Conservation (phyloP, 2,113 vertebrate species). For the Leucosticte australis region DNA sequence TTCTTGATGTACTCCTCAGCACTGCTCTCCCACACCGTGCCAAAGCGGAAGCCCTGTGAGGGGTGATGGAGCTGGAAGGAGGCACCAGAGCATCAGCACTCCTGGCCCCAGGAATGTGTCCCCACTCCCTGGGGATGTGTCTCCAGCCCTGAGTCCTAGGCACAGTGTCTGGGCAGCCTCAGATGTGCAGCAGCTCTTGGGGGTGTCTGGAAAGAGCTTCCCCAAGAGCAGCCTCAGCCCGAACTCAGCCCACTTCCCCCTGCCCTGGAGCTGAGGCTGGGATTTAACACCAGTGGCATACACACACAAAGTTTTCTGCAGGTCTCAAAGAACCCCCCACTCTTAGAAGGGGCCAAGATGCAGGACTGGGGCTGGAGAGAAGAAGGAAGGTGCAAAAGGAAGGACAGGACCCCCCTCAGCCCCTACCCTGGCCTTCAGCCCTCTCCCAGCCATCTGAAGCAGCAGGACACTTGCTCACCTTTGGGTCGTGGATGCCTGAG, state of each 20-base stretch:
- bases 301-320: neutral
- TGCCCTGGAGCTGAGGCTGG: neutral
- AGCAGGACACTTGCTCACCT: slow-evolving; percentile 70
- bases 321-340: accelerated
- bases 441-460: neutral
- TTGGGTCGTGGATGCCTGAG: slow-evolving; percentile 93
- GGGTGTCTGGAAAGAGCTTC: neutral
- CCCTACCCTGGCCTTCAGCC: neutral
- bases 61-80: slow-evolving; percentile 86
- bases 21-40: slow-evolving; percentile 92
- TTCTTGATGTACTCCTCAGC: slow-evolving; percentile 92
- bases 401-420: neutral
- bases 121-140: neutral
- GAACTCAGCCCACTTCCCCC: neutral
- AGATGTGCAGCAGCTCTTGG: neutral
- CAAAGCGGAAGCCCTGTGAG: slow-evolving; percentile 86
- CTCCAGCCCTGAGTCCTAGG: neutral
- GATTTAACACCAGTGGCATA: neutral
- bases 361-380: neutral
- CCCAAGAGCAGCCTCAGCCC: accelerated
- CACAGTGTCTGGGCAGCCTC: neutral
- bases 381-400: neutral
- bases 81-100: slow-evolving; percentile 14
- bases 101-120: neutral
- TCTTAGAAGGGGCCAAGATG: neutral